phyloP scores from a whole-genome alignment of 2,797 vertebrate genomes.

The Pangasius djambal region DNA sequence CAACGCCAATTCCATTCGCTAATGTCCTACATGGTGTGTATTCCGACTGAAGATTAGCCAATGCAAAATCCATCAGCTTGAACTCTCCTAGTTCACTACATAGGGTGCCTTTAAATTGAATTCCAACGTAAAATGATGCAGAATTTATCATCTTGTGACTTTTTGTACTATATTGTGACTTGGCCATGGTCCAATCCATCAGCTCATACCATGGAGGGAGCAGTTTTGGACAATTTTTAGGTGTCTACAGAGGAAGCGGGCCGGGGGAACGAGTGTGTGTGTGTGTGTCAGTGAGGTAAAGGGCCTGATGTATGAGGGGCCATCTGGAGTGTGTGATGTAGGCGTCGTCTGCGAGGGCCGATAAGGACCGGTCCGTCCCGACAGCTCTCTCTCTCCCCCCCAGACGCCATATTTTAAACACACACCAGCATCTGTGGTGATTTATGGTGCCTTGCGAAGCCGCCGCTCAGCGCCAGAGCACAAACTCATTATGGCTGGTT shows the following conservation, averaged over 20 bases:
- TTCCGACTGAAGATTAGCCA: neutral
- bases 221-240: conserved; percentile 6
- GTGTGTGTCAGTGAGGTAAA: conserved; percentile 51
- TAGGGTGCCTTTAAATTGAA: neutral
- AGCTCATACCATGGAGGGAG: neutral
- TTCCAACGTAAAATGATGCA: neutral
- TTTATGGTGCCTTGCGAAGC: conserved; percentile 58
- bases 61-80: neutral
- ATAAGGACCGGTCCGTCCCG: conserved; percentile 55
- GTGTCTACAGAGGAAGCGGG: conserved; percentile 36
- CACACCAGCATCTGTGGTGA: conserved; percentile 51
- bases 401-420: conserved; percentile 60
- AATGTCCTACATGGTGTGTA: neutral
- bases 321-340: conserved; percentile 60
- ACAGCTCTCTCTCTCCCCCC: conserved; percentile 46
- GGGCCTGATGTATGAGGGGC: conserved; percentile 58
- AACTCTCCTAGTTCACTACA: neutral
- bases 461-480: conserved; percentile 49
- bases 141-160: neutral
- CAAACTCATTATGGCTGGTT: conserved; percentile 58
- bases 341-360: conserved; percentile 51
- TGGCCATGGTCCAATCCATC: neutral
- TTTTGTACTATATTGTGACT: neutral
- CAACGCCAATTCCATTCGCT: too few species aligned
- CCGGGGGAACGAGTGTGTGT: conserved; percentile 24